Conservation (phyloP, 2,797 vertebrate genomes). For the Poliocrania exsul region DNA sequence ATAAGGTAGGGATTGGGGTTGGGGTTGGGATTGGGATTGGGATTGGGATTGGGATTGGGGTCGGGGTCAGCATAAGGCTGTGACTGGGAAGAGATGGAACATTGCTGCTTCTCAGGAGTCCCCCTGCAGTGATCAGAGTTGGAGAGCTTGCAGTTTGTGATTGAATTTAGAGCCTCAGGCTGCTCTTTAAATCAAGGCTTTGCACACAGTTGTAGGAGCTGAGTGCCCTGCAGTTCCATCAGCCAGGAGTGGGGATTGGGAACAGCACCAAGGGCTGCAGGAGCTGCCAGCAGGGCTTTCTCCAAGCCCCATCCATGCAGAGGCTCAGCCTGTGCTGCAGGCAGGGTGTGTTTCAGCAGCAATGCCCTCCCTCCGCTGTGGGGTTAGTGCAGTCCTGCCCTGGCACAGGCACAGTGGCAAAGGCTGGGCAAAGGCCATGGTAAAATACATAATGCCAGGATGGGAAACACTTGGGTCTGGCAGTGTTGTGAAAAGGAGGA, state of each 20-base stretch:
- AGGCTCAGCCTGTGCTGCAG: neutral
- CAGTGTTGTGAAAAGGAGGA: neutral
- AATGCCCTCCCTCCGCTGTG: neutral
- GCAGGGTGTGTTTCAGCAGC: neutral
- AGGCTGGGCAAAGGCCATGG: neutral
- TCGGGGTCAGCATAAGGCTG: neutral
- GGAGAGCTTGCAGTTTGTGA: neutral
- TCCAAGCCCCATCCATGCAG: neutral
- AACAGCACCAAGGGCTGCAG: neutral
- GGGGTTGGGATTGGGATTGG: no score
- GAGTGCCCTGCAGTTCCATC: neutral
- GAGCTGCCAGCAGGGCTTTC: neutral
- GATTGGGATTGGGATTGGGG: neutral
- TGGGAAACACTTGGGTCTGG: neutral
- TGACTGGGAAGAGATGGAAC: neutral
- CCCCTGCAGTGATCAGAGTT: neutral
- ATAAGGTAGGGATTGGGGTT: neutral
- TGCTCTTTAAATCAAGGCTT: neutral
- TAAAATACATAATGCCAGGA: neutral
- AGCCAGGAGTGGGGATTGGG: neutral
- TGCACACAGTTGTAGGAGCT: neutral
- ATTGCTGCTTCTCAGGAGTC: neutral
- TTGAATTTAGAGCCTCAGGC: neutral
- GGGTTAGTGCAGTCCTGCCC: neutral
- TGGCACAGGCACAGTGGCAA: neutral